Evolutionary conservation across 2,888 invertebrate genomes (phyloP), one percentile per base, ranked within the genome.

Genomic region (Tiliacea aurago): DNA sequence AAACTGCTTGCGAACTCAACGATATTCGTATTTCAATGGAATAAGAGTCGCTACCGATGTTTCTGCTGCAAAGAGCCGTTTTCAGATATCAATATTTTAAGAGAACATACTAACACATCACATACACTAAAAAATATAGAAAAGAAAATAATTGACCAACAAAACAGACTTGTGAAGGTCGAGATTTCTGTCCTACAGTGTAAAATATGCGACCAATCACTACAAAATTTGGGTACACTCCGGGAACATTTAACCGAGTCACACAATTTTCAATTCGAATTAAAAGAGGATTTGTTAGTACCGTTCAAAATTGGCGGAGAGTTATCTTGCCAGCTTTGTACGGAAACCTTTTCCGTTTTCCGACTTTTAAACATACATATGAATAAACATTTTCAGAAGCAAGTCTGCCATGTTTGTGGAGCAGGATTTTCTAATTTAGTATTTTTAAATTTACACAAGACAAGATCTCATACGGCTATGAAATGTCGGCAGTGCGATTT

Each of bases 1-100:
- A 98, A 98, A 91, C 97, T 96, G 0, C 86, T 96, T 0, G 90
- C 89, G 0, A 92, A 94, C 73, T 95, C 95, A 0, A 94, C 93
- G 0, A 87, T 94, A 45, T 92, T 94, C 68, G 92, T 94, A 0
- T 96, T 96, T 56, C 95, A 95, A 79, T 96, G 94, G 94, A 92
- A 95, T 76, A 94, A 93, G 47, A 95, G 95, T 56, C 80, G 93
- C 7, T 96, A 94, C 70, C 79, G 93, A 5, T 96, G 96, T 59
- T 95, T 94, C 67, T 93, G 94, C 70, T 96, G 96, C 80, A 93
- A 92, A n/a, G 90, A 93, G 74, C 93, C 94, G 0, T 95, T 94
- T 70, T 88, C 91, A 0, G 93, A 95, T 61, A 90, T 95, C 4
- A 75, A 84, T 15, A n/a, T 80, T 5, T 76, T 96, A 5, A 89